Conservation (phyloP, 2,797 vertebrate species). For the Rhinella marina region DNA sequence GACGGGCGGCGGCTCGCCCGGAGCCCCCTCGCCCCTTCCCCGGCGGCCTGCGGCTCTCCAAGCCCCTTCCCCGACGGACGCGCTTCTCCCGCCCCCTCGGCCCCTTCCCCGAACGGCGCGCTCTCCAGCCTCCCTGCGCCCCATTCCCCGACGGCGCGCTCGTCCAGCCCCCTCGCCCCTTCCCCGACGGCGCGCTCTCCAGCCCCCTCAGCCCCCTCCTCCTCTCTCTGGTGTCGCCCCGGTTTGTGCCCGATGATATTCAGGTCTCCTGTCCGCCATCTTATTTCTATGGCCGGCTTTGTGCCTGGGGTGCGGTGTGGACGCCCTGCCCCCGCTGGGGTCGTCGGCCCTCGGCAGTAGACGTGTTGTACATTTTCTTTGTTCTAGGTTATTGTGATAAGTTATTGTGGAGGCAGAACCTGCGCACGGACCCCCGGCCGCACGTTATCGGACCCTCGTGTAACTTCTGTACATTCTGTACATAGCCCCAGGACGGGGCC, state of each 20-base stretch:
- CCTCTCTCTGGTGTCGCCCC: too few species aligned
- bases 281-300: background rate
- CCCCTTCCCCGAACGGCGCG: too few species aligned
- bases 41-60: background rate
- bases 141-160: too few species aligned
- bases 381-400: constrained; percentile 76
- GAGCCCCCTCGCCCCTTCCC: too few species aligned
- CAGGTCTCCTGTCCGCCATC: background rate
- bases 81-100: too few species aligned
- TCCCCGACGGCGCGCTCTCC: background rate
- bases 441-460: constrained; percentile 69
- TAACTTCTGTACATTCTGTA: constrained; percentile 73
- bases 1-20: too few species aligned
- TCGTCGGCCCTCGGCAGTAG: background rate
- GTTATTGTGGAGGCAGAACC: constrained; percentile 76
- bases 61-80: too few species aligned
- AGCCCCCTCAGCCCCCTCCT: too few species aligned
- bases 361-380: constrained; percentile 73
- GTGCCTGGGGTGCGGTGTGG: background rate
- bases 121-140: too few species aligned
- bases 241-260: too few species aligned
- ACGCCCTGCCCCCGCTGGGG: too few species aligned
- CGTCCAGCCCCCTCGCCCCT: too few species aligned
- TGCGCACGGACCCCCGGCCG: constrained; percentile 63
- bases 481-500: constrained; percentile 39